Evolutionary conservation across 2,797 vertebrate species (phyloP), one percentile per base, ranked within the genome.

Genomic region (Antrozous pallidus): DNA sequence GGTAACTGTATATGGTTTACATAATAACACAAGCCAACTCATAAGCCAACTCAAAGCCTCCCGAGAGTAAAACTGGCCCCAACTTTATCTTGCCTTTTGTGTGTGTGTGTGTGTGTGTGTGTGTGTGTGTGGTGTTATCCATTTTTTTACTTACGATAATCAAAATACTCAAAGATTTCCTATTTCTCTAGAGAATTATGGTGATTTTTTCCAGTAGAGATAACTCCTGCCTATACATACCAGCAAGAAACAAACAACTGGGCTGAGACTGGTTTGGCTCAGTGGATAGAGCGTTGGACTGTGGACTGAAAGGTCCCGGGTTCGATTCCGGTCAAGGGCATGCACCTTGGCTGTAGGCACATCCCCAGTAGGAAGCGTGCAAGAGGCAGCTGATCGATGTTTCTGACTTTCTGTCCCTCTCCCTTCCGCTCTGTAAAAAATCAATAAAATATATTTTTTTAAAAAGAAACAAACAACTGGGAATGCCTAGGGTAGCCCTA

Each of bases 141-240:
- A 85, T 89, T 93, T 90, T 65, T 51, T 77, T 54, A 94, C 33
- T 36, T 56, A 38, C 86, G 28, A 94, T 11, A 90, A 92, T 90
- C 73, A 67, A 16, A 78, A 12, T 77, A 40, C 18, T 61, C 70
- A 74, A 65, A 89, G 17, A 83, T 74, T 96, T 94, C 17, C 26
- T 82, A 31, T 85, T 67, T 90, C 28, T 91, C 3, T 47, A 12
- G 17, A 90, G 42, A 93, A 70, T 51, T 77, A 18, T 51, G 26
- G 54, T 28, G n/a, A n/a, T 33, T 38, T 40, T 63, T 45, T 42
- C 28, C 36, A 67, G 33, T 31, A 84, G 14, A 31, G 17, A 42
- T 42, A 42, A 42, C 40, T 42, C 42, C 42, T 42, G 42, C 42
- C 42, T 42, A 42, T 42, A 42, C 40, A 42, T 42, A 42, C 42